Evolutionary conservation across 2,888 invertebrate genomes (phyloP).

Genomic region (Diarsia brunnea): DNA sequence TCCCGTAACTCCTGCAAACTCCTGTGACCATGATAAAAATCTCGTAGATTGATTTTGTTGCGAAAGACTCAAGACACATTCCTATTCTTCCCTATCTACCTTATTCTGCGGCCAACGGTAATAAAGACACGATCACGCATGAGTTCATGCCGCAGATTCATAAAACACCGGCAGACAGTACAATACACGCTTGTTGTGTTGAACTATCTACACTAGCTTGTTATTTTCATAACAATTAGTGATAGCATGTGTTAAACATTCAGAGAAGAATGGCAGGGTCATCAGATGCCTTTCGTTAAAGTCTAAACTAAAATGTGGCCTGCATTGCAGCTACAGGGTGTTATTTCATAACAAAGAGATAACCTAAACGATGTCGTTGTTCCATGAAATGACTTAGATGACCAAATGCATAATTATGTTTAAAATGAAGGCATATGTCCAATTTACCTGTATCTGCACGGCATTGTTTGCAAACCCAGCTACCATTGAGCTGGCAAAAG

Average conservation of each 20-base stretch:
- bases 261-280: conserved; percentile 36
- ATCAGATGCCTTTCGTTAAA: conserved; percentile 26
- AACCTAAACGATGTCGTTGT: not conserved
- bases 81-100: not conserved
- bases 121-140: conserved; percentile 36
- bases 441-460: not conserved
- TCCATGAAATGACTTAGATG: not conserved
- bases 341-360: conserved; percentile 21
- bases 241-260: conserved; percentile 44
- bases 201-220: not conserved
- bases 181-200: conserved; percentile 10
- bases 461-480: not conserved
- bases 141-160: conserved; percentile 21
- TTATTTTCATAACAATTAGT: conserved; percentile 52
- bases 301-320: conserved; percentile 27
- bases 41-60: not conserved
- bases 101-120: not conserved
- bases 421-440: too few species aligned
- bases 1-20: not conserved
- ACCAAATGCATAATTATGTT: not conserved
- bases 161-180: conserved; percentile 19
- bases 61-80: not conserved
- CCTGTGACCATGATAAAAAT: not conserved
- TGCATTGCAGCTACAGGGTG: not conserved
- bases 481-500: not conserved